These are phyloP conservation scores for Junonia oenone DNA, from an alignment of 2,888 invertebrate genomes.

Conservation along the genomic window DNA sequence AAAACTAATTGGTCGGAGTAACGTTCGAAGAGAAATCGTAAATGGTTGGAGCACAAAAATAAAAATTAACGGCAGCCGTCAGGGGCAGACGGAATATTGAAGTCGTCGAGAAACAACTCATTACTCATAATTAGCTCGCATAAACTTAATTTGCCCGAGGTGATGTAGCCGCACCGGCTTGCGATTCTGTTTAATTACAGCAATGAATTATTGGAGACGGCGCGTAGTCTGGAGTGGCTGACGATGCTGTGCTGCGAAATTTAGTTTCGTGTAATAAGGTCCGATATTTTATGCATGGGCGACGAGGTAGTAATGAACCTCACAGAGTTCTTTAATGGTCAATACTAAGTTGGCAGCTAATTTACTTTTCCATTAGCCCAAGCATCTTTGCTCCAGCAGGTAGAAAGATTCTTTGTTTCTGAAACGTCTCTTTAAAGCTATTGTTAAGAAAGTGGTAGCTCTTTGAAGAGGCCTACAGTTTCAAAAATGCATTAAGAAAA, in stretches of 20 bases:
- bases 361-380: slow-evolving; percentile 1
- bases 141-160: slow-evolving; percentile 54
- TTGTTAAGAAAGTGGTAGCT: not conserved
- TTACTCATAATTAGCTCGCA: slow-evolving; percentile 65
- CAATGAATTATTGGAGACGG: slow-evolving; percentile 30
- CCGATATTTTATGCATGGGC: slow-evolving; percentile 14
- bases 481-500: no score
- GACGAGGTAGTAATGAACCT: slow-evolving; percentile 5
- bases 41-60: slow-evolving; percentile 35
- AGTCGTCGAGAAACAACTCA: slow-evolving; percentile 49
- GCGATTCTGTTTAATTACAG: slow-evolving; percentile 39
- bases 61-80: slow-evolving; percentile 44
- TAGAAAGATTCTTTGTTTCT: no score
- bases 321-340: slow-evolving; percentile 2
- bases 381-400: not conserved
- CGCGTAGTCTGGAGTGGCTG: slow-evolving; percentile 20
- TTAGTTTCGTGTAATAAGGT: slow-evolving; percentile 8
- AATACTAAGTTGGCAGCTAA: slow-evolving; percentile 11
- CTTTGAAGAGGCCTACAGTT: no score
- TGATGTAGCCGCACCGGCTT: slow-evolving; percentile 37
- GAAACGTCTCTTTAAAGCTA: not conserved
- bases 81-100: slow-evolving; percentile 45
- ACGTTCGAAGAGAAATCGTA: slow-evolving; percentile 32
- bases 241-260: slow-evolving; percentile 4
- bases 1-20: slow-evolving; percentile 37